Base-by-base conservation (phyloP, 2,888 invertebrate species). In the Drosophila rellima region DNA sequence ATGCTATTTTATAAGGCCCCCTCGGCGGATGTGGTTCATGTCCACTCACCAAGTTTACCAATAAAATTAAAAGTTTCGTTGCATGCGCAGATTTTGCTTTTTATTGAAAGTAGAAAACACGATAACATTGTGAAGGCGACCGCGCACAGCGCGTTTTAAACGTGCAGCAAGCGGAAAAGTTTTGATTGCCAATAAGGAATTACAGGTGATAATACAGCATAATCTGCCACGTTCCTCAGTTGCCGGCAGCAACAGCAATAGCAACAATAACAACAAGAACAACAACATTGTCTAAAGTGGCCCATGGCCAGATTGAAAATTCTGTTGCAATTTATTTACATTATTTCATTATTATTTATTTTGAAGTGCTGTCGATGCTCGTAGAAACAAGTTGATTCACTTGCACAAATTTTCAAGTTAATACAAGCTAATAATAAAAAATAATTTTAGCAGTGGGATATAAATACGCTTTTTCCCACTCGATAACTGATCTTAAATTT, bases 101-200 rank as follows among this genome's bases (percentile, higher is more conserved):
- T 87, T 87, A 88, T 85, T 81, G 84, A 83, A 83, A 81, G 81
- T 78, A 86, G 78, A 74, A 79, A 88, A 83, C 71, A 64, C 81
- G 78, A 84, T 77, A 76, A 70, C 45, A 70, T 69, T 70, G 62
- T 51, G 50, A 51, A 60, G 63, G 63, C 52, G 50, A 39, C 48
- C 55, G 44, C 57, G 56, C 47, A 39, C 35, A 20, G 6, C 42
- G 35, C 50, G 66, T 31, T 31, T 51, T 47, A 67, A 51, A 63
- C 67, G 64, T 64, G 59, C 64, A 45, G 57, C 70, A 70, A 61
- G 62, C 64, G 68, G 70, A 63, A 82, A 88, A 88, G 82, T 88
- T 90, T 90, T 90, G 90, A 91, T 90, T 91, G 90, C 81, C 90
- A 90, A 90, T 89, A 90, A 84, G 82, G 81, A 89, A 85, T 90